Base-by-base conservation (phyloP, 2,888 invertebrate species). In the Dicroscelio sp. region DNA sequence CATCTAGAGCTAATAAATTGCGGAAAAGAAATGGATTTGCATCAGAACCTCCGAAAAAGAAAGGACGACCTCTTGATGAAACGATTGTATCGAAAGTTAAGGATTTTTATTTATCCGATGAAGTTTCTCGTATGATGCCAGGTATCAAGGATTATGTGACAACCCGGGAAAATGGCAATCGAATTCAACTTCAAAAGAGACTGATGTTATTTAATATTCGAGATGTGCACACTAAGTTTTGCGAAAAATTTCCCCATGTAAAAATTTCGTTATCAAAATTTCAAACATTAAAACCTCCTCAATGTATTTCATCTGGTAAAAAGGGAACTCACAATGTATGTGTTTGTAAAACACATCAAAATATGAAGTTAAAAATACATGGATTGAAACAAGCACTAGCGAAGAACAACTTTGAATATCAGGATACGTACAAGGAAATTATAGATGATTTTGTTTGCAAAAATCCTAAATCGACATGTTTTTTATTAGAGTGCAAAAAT, bases 1-100 rank as follows among this genome's bases (percentile, higher is more conserved):
- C 67, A 30, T 67, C 82, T 33, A 23, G 23, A n/a, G 82, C 82
- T n/a, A 82, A 79, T 27, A 65, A 79, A 27, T 35, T 63, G 23
- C 58, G 23, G 10, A 48, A 48, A 48, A 14, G 20, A 48, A 14
- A 20, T 48, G 48, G 48, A 20, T 48, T 17, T 48, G 48, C 3
- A 48, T 14, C 48, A 17, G 48, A 48, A 48, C 14, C 20, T 48
- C 2, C 12, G 2, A 27, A 60, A 60, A 60, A 60, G 23, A n/a
- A 60, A 12, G 60, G 27, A n/a, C 60, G 60, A 23, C 23, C 60
- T 23, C 60, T 60, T n/a, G 14, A 12, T 60, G 60, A 27, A n/a
- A n/a, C 60, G 23, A 60, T 23, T 60, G 60, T 23, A 17, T 12
- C 17, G 23, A 60, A 60, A 60, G 60, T 60, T n/a, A 60, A 14